phyloP scores from a whole-genome alignment of 1,140 invertebrate species.

The Sinonovacula constricta region DNA sequence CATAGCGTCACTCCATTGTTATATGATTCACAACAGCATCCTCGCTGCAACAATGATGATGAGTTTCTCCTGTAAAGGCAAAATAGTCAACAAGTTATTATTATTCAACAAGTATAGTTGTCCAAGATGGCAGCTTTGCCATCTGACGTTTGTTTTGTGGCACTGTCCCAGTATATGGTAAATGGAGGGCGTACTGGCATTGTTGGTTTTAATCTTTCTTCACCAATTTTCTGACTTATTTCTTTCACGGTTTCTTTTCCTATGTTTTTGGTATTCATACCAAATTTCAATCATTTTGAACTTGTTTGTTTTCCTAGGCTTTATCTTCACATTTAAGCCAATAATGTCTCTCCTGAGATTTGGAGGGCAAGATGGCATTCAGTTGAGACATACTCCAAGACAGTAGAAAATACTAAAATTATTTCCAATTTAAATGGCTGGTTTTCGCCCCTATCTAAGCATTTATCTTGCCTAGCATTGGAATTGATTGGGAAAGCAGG shows the following conservation, averaged over 20 bases:
- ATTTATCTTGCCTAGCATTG: no score
- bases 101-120: no score
- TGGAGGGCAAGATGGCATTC: slow-evolving; percentile 11
- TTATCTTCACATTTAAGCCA: no score
- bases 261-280: no score
- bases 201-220: no score
- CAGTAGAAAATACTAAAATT: no score
- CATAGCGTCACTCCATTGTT: slow-evolving; percentile 50
- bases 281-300: no score
- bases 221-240: no score
- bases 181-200: slow-evolving; percentile 66
- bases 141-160: no score
- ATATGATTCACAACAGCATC: not conserved
- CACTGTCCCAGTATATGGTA: slow-evolving; percentile 47
- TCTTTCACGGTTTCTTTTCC: no score
- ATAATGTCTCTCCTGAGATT: slow-evolving; percentile 9
- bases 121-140: not conserved
- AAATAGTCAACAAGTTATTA: not conserved
- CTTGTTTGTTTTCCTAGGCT: no score
- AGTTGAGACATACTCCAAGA: not conserved
- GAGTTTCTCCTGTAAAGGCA: not conserved
- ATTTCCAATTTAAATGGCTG: not conserved
- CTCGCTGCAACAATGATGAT: not conserved
- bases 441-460: no score
- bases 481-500: not conserved